Conservation (phyloP, 2,888 invertebrate genomes). For the Sceliomorpha sp. region DNA sequence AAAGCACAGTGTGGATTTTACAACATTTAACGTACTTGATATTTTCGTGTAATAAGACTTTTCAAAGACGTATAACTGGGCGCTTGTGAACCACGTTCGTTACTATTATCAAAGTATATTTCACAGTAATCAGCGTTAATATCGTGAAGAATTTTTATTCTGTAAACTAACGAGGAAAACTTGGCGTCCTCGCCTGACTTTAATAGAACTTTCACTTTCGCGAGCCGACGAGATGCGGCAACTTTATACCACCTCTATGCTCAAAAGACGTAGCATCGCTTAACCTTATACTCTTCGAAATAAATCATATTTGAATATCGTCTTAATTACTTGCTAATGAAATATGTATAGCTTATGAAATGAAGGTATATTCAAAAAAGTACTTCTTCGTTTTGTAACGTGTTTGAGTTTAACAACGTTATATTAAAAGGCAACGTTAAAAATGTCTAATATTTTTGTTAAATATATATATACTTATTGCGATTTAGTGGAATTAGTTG, state of each 20-base stretch:
- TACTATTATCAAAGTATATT: slow-evolving; percentile 22
- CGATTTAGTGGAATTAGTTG: too few relatives aligned
- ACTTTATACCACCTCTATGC: slow-evolving; percentile 21
- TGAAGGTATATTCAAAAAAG: too few relatives aligned
- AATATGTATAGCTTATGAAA: too few relatives aligned
- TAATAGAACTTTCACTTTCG: slow-evolving; percentile 37
- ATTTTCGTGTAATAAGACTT: too few relatives aligned
- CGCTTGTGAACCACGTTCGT: slow-evolving; percentile 4
- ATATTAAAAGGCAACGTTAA: too few relatives aligned
- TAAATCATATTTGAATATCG: background rate
- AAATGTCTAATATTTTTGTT: too few relatives aligned
- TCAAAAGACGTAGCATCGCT: slow-evolving; percentile 7
- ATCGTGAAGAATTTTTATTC: slow-evolving; percentile 28
- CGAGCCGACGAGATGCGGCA: slow-evolving; percentile 8
- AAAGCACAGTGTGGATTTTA: too few relatives aligned
- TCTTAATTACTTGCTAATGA: background rate
- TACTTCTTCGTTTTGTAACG: too few relatives aligned
- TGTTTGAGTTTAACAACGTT: too few relatives aligned
- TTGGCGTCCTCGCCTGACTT: slow-evolving; percentile 28
- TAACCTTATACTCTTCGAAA: background rate
- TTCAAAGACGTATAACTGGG: slow-evolving; percentile 2
- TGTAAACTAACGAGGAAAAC: slow-evolving; percentile 25
- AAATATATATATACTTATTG: too few relatives aligned
- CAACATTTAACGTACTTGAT: too few relatives aligned
- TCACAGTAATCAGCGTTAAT: slow-evolving; percentile 30